Percentiles rank a stretch among this genome's conserved stretches.
These are phyloP conservation scores for Ormia ochracea DNA, from an alignment of 2,888 invertebrate genomes.

Conservation along the genomic window DNA sequence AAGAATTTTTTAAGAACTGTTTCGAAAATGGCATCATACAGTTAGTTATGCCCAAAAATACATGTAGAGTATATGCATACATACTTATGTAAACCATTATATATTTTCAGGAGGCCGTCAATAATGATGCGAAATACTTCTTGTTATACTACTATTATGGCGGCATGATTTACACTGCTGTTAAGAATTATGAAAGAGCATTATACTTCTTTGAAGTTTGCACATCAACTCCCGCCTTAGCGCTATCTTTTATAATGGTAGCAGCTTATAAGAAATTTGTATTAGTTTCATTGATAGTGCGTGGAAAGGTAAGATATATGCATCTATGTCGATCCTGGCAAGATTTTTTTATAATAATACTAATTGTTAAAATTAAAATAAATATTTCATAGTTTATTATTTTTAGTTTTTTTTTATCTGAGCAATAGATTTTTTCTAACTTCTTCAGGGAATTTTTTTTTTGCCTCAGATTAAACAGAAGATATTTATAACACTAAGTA, in stretches of 20 bases:
- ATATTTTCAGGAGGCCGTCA: slow-evolving; percentile 82
- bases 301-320: slow-evolving; percentile 93
- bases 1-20: too few relatives aligned
- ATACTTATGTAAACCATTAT: slow-evolving; percentile 6
- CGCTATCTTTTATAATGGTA: slow-evolving; percentile 97
- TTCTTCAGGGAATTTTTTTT: too few relatives aligned
- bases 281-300: slow-evolving; percentile 91
- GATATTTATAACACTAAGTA: too few relatives aligned
- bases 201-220: slow-evolving; percentile 97
- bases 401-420: too few relatives aligned
- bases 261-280: slow-evolving; percentile 98
- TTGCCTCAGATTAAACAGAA: too few relatives aligned
- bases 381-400: too few relatives aligned
- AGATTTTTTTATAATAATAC: too few relatives aligned
- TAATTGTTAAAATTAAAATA: too few relatives aligned
- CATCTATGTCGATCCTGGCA: too few relatives aligned
- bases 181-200: slow-evolving; percentile 95
- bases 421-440: too few relatives aligned
- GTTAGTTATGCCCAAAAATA: neutral
- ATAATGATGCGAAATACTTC: slow-evolving; percentile 83
- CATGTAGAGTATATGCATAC: neutral
- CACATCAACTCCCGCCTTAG: slow-evolving; percentile 94
- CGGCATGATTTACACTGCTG: slow-evolving; percentile 96
- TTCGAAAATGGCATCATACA: too few relatives aligned
- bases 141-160: slow-evolving; percentile 97